phyloP scores from a whole-genome alignment of 2,888 invertebrate species.

The Camptogramma bilineatum region DNA sequence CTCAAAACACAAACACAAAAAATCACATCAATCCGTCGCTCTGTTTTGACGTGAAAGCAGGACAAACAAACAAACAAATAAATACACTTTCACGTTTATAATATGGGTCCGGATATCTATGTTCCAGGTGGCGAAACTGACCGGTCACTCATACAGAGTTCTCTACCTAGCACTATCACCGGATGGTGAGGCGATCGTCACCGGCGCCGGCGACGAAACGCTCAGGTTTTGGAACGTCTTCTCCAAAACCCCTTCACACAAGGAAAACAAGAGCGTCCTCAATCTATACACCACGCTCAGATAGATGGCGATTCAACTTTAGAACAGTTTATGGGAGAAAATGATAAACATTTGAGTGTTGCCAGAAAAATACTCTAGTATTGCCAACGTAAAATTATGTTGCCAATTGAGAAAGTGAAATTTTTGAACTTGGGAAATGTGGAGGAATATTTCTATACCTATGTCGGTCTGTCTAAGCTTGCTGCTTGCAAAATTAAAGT shows the following conservation, averaged over 20 bases:
- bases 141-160: conserved; percentile 98
- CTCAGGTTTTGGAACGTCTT: conserved; percentile 99
- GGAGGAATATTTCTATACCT: not conserved
- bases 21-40: too few relatives aligned
- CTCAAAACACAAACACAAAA: too few relatives aligned
- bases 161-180: conserved; percentile 98
- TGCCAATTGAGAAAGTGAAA: conserved; percentile 6
- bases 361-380: conserved; percentile 7
- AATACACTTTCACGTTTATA: too few relatives aligned
- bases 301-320: conserved; percentile 54
- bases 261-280: conserved; percentile 96
- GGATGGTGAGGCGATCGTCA: conserved; percentile 99
- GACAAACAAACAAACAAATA: too few relatives aligned
- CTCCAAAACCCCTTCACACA: conserved; percentile 97
- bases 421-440: not conserved
- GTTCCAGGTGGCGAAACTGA: conserved; percentile 95
- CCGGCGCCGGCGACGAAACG: conserved; percentile 99
- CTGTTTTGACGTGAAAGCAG: too few relatives aligned
- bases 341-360: conserved; percentile 7
- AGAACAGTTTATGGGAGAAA: conserved; percentile 15
- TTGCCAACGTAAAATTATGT: conserved; percentile 12
- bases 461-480: not conserved
- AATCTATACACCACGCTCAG: conserved; percentile 94
- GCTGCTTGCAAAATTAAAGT: not conserved
- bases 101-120: too few relatives aligned